Conservation (phyloP, 2,888 invertebrate species). For the Amblyjoppa fuscipennis region DNA sequence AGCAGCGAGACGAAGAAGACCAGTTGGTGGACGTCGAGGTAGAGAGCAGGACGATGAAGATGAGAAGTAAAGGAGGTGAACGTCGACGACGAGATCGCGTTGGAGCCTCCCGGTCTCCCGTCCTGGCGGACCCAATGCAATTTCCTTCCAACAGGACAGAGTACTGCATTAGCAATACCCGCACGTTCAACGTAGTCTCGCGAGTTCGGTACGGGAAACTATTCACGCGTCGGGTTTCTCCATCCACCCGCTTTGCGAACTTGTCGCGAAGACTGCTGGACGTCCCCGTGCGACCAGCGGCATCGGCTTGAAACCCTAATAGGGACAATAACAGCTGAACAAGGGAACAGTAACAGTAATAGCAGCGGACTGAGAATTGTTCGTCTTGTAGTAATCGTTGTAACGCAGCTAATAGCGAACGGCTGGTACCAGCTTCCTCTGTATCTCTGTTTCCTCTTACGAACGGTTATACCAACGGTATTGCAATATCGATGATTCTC, state of each 20-base stretch:
- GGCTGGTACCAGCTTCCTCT: background rate
- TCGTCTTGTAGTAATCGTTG: slow-evolving; percentile 6
- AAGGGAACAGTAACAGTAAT: slow-evolving; percentile 33
- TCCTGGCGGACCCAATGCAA: slow-evolving; percentile 73
- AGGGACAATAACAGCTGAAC: slow-evolving; percentile 12
- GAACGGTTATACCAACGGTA: slow-evolving; percentile 13
- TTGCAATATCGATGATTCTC: slow-evolving; percentile 48
- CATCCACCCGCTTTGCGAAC: slow-evolving; percentile 30
- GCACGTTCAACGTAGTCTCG: slow-evolving; percentile 42
- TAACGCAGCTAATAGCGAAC: background rate
- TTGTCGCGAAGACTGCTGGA: slow-evolving; percentile 20
- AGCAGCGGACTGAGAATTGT: slow-evolving; percentile 24
- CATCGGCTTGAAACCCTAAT: background rate
- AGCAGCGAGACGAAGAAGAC: slow-evolving; percentile 34
- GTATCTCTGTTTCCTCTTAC: slow-evolving; percentile 16
- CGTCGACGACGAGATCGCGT: slow-evolving; percentile 63
- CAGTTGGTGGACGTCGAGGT: slow-evolving; percentile 38
- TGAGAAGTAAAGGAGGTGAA: slow-evolving; percentile 52
- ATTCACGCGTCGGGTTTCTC: slow-evolving; percentile 65
- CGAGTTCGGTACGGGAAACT: slow-evolving; percentile 67
- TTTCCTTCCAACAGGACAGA: slow-evolving; percentile 79
- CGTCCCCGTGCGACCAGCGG: slow-evolving; percentile 25
- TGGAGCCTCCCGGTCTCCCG: slow-evolving; percentile 34
- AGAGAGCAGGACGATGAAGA: slow-evolving; percentile 49
- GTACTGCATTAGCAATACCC: slow-evolving; percentile 79